phyloP scores from a whole-genome alignment of 1,140 invertebrate genomes.

The Drosophila nannoptera region DNA sequence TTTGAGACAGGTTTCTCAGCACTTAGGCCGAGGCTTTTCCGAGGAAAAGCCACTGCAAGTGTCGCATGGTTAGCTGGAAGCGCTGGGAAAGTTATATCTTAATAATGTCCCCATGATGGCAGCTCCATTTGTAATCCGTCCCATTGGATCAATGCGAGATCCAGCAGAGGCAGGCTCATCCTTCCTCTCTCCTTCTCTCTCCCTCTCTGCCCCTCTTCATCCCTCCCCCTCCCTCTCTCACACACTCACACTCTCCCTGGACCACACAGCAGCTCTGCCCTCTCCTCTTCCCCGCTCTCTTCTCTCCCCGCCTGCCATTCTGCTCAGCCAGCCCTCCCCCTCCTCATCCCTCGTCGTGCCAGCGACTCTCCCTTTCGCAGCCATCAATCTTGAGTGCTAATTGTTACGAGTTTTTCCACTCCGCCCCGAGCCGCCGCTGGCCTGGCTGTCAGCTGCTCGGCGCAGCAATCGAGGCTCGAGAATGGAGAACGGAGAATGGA shows the following conservation, averaged over 20 bases:
- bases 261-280: conserved; percentile 25
- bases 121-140: conserved; percentile 1
- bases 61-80: no score
- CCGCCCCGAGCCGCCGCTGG: background rate
- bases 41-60: no score
- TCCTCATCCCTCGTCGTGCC: background rate
- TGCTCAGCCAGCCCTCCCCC: background rate
- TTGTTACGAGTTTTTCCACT: conserved; percentile 61
- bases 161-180: no score
- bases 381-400: conserved; percentile 68
- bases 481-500: conserved; percentile 43
- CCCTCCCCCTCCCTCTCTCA: background rate
- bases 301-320: background rate
- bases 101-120: no score
- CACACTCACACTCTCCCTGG: background rate
- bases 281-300: background rate
- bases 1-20: no score
- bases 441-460: conserved; percentile 35
- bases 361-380: conserved; percentile 14
- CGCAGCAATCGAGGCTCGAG: conserved; percentile 32
- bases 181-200: no score
- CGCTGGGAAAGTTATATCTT: no score
- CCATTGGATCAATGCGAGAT: background rate
- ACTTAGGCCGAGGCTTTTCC: no score
- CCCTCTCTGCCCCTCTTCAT: background rate